Evolutionary conservation across 1,140 invertebrate species (phyloP).

Genomic region (Aricia agestis): DNA sequence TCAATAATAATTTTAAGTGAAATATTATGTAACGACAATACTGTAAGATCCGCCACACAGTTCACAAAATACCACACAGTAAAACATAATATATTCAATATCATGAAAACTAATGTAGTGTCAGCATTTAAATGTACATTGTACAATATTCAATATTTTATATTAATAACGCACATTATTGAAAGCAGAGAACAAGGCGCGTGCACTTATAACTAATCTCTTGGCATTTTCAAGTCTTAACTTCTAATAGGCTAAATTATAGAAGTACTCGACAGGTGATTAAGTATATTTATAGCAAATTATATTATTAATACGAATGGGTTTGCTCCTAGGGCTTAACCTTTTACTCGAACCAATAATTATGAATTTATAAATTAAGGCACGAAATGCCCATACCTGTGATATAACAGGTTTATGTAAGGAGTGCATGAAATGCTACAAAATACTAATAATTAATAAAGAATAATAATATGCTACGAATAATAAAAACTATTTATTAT

Average conservation of each 20-base stretch:
- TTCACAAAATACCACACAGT: no score
- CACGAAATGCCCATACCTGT: no score
- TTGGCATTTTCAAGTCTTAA: background rate
- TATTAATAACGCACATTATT: background rate
- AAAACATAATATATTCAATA: no score
- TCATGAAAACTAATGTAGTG: background rate
- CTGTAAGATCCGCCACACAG: no score
- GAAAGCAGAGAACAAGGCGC: background rate
- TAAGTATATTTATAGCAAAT: conserved; percentile 11
- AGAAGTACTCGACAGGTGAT: conserved; percentile 4
- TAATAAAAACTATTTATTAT: no score
- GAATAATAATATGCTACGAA: no score
- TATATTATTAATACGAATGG: conserved; percentile 11
- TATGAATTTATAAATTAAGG: conserved; percentile 7
- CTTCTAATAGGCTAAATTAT: background rate
- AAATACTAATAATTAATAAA: no score
- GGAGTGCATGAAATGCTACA: no score
- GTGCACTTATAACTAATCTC: background rate
- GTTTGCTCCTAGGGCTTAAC: background rate
- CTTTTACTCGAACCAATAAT: conserved; percentile 8
- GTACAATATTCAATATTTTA: no score
- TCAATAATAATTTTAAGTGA: no score
- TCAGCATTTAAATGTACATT: conserved; percentile 1
- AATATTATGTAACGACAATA: no score
- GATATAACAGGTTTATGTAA: no score